These are phyloP conservation scores for Hemiprocne comata DNA, from an alignment of 2,113 vertebrate genomes.

Conservation along the genomic window DNA sequence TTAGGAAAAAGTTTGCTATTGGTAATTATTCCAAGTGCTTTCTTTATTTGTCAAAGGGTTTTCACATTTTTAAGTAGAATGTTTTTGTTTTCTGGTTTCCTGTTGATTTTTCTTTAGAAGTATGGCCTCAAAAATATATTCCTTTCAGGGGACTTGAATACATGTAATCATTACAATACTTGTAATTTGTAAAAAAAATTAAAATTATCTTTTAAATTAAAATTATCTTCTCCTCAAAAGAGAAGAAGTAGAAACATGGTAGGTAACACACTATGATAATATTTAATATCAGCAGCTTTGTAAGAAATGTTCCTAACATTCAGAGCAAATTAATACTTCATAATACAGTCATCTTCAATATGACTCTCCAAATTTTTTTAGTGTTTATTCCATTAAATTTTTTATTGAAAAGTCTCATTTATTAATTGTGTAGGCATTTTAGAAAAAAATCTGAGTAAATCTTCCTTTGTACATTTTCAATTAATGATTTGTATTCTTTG, in stretches of 20 bases:
- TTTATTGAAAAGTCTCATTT: constrained; percentile 1
- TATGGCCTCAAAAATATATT: neutral
- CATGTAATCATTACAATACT: neutral
- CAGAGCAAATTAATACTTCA: neutral
- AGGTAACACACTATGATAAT: neutral
- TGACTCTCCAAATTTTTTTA: neutral
- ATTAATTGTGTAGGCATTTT: neutral
- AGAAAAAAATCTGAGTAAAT: neutral
- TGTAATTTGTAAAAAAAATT: neutral
- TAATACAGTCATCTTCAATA: neutral
- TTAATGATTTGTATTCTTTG: neutral
- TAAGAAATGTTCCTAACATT: constrained; percentile 3
- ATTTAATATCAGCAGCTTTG: neutral
- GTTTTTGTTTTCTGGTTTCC: neutral
- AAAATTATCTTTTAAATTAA: neutral
- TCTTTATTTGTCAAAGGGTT: neutral
- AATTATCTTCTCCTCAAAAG: neutral
- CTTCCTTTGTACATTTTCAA: neutral
- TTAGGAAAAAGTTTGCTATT: neutral
- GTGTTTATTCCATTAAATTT: neutral
- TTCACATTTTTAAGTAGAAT: neutral
- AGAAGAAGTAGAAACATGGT: neutral
- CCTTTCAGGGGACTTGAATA: neutral
- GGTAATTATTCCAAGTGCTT: neutral
- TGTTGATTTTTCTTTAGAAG: neutral